A percentile compares a stretch with the other conserved stretches of the same genome.
Conservation (phyloP, 2,888 invertebrate species). For the Augochlorella aurata region DNA sequence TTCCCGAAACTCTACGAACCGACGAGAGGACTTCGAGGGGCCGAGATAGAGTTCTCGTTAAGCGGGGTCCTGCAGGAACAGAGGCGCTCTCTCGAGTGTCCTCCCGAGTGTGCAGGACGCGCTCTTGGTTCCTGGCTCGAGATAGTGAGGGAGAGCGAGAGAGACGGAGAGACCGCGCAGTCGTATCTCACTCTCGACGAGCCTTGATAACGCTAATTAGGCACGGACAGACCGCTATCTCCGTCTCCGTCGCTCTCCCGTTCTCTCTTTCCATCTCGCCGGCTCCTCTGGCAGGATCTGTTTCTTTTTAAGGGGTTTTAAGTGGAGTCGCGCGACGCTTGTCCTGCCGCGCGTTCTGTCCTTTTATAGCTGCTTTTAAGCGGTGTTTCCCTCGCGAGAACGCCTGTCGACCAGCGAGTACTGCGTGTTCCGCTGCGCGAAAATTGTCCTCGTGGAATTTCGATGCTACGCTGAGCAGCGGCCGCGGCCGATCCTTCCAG, state of each 20-base stretch:
- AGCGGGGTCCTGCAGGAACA: conserved; percentile 22
- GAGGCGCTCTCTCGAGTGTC: conserved; percentile 16
- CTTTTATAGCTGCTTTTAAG: conserved; percentile 42
- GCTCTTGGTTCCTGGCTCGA: conserved; percentile 23
- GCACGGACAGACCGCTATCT: conserved; percentile 41
- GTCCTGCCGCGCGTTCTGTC: conserved; percentile 25
- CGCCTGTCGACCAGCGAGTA: conserved; percentile 20
- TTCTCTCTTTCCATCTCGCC: not conserved
- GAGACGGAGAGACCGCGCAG: not conserved
- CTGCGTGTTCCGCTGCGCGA: conserved; percentile 18
- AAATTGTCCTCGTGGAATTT: conserved; percentile 33
- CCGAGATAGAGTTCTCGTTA: conserved; percentile 39
- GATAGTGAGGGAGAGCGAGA: not conserved
- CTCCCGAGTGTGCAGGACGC: conserved; percentile 36
- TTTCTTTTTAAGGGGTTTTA: conserved; percentile 45
- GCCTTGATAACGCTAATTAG: conserved; percentile 67
- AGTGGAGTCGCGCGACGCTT: conserved; percentile 49
- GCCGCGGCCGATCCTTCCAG: conserved; percentile 1
- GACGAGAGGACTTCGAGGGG: not conserved
- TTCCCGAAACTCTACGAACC: conserved; percentile 67
- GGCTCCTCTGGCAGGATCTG: conserved; percentile 30
- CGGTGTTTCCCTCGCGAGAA: conserved; percentile 33
- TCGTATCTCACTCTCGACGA: conserved; percentile 21
- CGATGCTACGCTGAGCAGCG: not conserved
- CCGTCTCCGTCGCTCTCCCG: not conserved